A percentile compares a stretch with the other conserved stretches of the same genome.
phyloP scores from a whole-genome alignment of 2,888 invertebrate species.

The Dolichomitus sp. region DNA sequence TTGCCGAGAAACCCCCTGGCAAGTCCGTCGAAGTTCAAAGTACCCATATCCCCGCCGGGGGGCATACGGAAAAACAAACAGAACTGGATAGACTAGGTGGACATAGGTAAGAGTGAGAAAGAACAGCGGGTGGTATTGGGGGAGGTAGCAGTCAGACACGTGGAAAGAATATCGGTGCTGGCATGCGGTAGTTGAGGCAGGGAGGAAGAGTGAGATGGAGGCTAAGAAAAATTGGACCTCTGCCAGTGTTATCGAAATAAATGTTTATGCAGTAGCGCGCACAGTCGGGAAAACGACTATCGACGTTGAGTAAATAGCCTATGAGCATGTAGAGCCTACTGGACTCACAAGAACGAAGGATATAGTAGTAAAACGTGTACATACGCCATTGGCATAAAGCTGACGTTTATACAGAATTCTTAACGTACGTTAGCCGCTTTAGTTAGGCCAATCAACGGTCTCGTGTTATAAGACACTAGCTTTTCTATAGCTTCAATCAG shows the following conservation, averaged over 20 bases:
- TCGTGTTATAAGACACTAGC: neutral
- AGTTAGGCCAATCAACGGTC: neutral
- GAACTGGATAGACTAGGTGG: slow-evolving; percentile 22
- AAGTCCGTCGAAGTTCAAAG: slow-evolving; percentile 52
- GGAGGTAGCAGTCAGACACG: slow-evolving; percentile 56
- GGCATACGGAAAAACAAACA: slow-evolving; percentile 55
- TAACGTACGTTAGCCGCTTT: slow-evolving; percentile 19
- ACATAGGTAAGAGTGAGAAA: slow-evolving; percentile 24
- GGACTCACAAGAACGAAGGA: slow-evolving; percentile 16
- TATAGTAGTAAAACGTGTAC: neutral
- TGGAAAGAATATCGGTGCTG: slow-evolving; percentile 61
- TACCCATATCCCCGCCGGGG: slow-evolving; percentile 43
- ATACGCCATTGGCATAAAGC: slow-evolving; percentile 14
- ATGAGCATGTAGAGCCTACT: slow-evolving; percentile 28
- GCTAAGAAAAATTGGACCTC: slow-evolving; percentile 60
- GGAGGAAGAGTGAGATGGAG: slow-evolving; percentile 26
- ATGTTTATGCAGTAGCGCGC: slow-evolving; percentile 63
- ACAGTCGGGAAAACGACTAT: slow-evolving; percentile 49
- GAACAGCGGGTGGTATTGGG: neutral
- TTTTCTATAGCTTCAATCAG: neutral
- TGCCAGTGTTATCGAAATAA: slow-evolving; percentile 66
- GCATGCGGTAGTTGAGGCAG: slow-evolving; percentile 23
- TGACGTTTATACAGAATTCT: slow-evolving; percentile 36
- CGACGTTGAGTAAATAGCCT: slow-evolving; percentile 46
- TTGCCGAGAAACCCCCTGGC: slow-evolving; percentile 18